A percentile compares a stretch with the other conserved stretches of the same genome.
Conservation (phyloP, 2,888 invertebrate species). For the Hololepta plana region DNA sequence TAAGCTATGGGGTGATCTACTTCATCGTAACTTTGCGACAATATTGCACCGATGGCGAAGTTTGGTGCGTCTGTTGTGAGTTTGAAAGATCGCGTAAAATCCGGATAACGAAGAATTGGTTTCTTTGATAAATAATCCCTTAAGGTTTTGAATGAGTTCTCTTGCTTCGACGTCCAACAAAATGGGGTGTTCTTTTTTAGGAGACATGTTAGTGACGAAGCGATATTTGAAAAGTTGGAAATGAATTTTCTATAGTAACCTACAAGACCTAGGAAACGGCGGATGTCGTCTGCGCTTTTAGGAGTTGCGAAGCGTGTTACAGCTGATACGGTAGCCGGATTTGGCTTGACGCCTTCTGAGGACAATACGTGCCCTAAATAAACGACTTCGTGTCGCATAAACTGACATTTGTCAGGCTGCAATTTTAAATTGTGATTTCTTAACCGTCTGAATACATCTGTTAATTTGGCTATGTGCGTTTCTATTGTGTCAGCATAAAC, state of each 20-base stretch:
- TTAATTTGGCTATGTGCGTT: slow-evolving; percentile 12
- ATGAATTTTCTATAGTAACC: slow-evolving; percentile 7
- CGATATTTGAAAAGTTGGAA: slow-evolving; percentile 5
- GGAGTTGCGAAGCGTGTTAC: slow-evolving; percentile 4
- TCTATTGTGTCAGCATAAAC: slow-evolving; percentile 13
- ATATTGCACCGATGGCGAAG: slow-evolving; percentile 1
- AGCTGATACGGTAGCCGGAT: slow-evolving; percentile 11
- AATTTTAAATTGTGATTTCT: slow-evolving; percentile 9
- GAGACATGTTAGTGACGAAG: slow-evolving; percentile 11
- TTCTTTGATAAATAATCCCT: slow-evolving; percentile 3
- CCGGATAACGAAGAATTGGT: slow-evolving; percentile 4
- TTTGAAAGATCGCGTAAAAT: slow-evolving; percentile 3
- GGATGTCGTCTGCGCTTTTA: not conserved
- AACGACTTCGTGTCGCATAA: slow-evolving; percentile 7
- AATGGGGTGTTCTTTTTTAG: slow-evolving; percentile 6
- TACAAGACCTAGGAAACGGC: slow-evolving; percentile 5
- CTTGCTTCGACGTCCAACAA: slow-evolving; percentile 1
- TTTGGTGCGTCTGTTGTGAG: slow-evolving; percentile 5
- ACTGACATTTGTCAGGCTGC: slow-evolving; percentile 12
- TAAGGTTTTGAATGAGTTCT: slow-evolving; percentile 4
- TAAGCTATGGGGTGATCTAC: slow-evolving; percentile 7
- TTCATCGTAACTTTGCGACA: slow-evolving; percentile 2
- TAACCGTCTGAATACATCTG: slow-evolving; percentile 5
- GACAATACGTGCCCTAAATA: slow-evolving; percentile 11
- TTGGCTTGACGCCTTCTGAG: slow-evolving; percentile 10